Evolutionary conservation across 2,797 vertebrate genomes (phyloP), one percentile per base, ranked within the genome.

Genomic region (Steatocranus sp.): DNA sequence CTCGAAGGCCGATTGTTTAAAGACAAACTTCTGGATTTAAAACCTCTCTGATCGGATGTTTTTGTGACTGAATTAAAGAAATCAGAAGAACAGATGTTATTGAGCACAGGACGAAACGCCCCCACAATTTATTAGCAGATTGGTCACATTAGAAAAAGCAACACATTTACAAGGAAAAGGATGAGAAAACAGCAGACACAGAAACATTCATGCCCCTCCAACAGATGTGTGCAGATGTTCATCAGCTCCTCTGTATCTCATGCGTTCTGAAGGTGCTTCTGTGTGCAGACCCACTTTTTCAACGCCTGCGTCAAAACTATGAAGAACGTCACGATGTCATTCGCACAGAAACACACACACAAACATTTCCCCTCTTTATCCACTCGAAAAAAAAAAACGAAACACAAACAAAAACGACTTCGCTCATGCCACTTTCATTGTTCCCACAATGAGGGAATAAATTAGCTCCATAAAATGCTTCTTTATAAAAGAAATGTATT

Each of bases 401-500:
- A 91, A 56, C 1, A 85, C 61, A 84, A 87, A 83, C 76, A 84
- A 89, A 92, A 88, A 89, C 79, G 84, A 89, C 80, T 84, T 84
- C 38, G 53, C 86, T 86, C 88, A 88, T 87, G 43, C 90, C 91
- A 78, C 85, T 88, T 85, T 76, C 36, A 41, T 83, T 78, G 79
- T 92, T 88, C 94, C 93, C 95, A 95, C 85, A 88, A 96, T 85
- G 81, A 93, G 94, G 95, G 95, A 95, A 96, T 93, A 94, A 94
- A 91, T 94, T 88, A 91, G 82, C 92, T 93, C 86, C 90, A 93
- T 96, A 95, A 95, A 96, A 95, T 94, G 93, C 95, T 97, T 97
- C 96, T 97, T 97, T 97, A 96, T 96, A 95, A 97, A 97, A 97
- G 96, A 97, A 97, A 95, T 95, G 94, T 94, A 93, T 94, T 95